Evolutionary conservation across 2,888 invertebrate genomes (phyloP), one percentile per base, ranked within the genome.

Genomic region (Lepas anatifera): DNA sequence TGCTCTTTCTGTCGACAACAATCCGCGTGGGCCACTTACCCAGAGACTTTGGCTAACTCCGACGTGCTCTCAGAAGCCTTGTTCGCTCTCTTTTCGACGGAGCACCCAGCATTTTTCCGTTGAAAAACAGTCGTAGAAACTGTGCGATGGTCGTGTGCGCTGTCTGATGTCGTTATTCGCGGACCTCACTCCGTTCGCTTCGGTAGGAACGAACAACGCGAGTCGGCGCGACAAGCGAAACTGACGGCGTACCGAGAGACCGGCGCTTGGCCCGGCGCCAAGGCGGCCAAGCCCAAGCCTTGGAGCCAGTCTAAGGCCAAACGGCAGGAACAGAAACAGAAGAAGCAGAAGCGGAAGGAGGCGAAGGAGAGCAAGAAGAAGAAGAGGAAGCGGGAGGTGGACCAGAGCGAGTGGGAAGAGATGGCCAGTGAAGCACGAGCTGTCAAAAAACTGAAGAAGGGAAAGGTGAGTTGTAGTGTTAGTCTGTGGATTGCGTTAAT

Each of bases 361-460:
- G 82, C 80, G 75, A 81, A 81, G 84, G 85, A 71, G 81, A 84
- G 75, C 63, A 70, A 73, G 71, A 43, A 69, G 32, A 80, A 81
- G 68, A 81, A 79, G 75, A 79, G 81, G 75, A 83, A 84, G 78
- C 78, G 83, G 73, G 81, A 84, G 77, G 52, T 76, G 7, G 75
- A 76, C 29, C 76, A 77, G 10, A 76, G 76, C 32, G 80, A 81
- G 27, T 70, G 77, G 58, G 77, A 80, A 35, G 79, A 80, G 35
- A 73, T 81, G 41, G 76, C 76, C 10, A 76, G 77, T 29, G 72
- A 96, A 78, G 86, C 92, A 68, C 86, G 89, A 10, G 81, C 95
- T 35, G 85, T 94, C 72, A 95, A 94, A 78, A 92, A 90, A 76
- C 81, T 92, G 0, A 95, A 93, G 78, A 90, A 87, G 76, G 87